Conservation (phyloP, 2,797 vertebrate genomes). For the Enteromius radiatus region DNA sequence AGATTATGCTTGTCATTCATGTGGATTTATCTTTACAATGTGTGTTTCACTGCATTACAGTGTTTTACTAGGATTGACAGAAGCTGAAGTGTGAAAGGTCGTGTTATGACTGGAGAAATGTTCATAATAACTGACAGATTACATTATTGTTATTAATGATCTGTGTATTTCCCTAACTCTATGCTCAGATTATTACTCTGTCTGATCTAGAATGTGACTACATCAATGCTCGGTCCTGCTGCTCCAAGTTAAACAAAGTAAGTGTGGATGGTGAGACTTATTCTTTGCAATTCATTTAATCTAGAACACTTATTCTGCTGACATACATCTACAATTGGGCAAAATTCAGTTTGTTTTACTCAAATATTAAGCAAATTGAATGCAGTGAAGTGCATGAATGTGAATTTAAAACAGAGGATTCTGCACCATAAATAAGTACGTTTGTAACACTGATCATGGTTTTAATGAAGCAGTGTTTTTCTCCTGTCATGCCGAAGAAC, state of each 20-base stretch:
- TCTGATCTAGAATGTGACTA: slow-evolving; percentile 99
- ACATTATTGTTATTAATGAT: background rate
- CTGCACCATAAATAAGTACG: background rate
- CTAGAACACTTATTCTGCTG: too few species aligned
- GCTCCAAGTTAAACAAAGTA: slow-evolving; percentile 98
- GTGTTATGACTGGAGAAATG: background rate
- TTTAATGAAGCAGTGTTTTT: background rate
- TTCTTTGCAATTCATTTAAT: background rate
- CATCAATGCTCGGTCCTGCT: slow-evolving; percentile 96
- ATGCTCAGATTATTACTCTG: slow-evolving; percentile 91
- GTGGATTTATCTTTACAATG: background rate
- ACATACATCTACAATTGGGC: background rate
- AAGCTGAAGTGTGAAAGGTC: too few species aligned
- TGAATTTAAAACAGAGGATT: background rate
- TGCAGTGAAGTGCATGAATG: background rate
- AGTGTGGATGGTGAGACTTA: slow-evolving; percentile 39
- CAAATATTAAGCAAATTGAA: background rate
- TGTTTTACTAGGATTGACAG: background rate
- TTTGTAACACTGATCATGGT: background rate
- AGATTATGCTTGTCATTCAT: background rate
- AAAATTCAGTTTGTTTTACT: background rate
- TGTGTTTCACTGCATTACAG: background rate
- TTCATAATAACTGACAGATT: background rate
- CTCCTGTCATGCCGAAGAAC: background rate
- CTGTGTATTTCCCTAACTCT: slow-evolving; percentile 74